Conservation (phyloP, 2,797 vertebrate species). For the Morelia viridis region DNA sequence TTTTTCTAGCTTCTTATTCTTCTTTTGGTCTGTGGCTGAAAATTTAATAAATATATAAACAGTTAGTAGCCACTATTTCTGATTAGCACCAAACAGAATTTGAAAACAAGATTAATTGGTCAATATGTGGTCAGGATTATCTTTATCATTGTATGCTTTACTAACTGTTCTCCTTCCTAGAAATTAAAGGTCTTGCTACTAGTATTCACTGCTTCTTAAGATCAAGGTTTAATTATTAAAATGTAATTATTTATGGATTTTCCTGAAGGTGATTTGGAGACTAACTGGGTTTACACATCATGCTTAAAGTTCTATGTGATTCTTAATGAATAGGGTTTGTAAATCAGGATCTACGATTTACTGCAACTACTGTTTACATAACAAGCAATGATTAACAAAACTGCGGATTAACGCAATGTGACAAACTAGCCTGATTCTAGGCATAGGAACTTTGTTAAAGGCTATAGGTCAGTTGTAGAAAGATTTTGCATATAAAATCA, state of each 20-base stretch:
- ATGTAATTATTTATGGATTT: neutral
- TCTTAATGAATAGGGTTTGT: neutral
- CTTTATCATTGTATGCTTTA: neutral
- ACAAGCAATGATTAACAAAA: neutral
- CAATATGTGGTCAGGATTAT: neutral
- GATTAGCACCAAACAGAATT: neutral
- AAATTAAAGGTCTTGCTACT: neutral
- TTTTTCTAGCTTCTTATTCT: neutral
- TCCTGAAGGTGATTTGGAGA: neutral
- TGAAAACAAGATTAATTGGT: neutral
- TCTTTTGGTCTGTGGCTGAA: neutral
- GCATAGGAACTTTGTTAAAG: neutral
- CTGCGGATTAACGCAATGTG: neutral
- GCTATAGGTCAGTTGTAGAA: neutral
- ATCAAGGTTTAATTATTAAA: neutral
- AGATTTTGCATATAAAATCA: neutral
- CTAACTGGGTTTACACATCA: neutral
- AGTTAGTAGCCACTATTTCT: neutral
- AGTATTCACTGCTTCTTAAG: neutral
- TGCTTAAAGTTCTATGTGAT: neutral
- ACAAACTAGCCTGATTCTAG: neutral
- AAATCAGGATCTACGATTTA: neutral
- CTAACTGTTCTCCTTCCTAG: neutral
- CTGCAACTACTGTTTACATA: neutral
- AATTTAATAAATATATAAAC: neutral